Evolutionary conservation across 2,797 vertebrate species (phyloP), one percentile per base, ranked within the genome.

Genomic region (Hypotaenidia philippensis): DNA sequence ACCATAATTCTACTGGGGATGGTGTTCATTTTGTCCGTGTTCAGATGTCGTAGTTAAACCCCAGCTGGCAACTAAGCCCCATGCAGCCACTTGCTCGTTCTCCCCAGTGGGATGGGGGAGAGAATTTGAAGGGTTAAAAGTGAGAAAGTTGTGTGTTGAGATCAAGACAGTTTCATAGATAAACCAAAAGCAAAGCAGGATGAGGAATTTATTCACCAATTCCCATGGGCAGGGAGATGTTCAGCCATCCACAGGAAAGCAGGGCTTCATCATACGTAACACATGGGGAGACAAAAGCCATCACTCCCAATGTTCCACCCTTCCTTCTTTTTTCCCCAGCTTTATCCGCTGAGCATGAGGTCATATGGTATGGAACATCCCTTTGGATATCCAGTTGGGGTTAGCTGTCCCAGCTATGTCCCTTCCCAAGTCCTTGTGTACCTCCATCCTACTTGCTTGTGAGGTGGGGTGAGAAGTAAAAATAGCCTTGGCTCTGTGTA

Each of bases 181-280:
- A 32, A 40, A 29, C 34, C 31, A 34, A 50, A 59, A 69, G 44
- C 25, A 29, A 34, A 41, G 31, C 15, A 69, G 50, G 41, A 3
- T 14, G 27, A 29, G 64, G 53, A 15, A 29, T 59, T 29, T 4
- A 27, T 69, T 56, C 25, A 5, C 29, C 22, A 2, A 34, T 59
- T 59, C 41, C 61, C 27, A n/a, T 5, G 0, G 2, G 41, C 77
- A 66, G 41, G 32, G 52, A 56, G 27, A 20, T 45, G 75, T 29
- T 65, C n/a, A 45, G 60, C 15, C 40, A 45, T 55, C 20, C 5
- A 25, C 49, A 53, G 60, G 38, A 77, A 32, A 77, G 23, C 47
- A 32, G 25, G 41, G 14, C 70, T 57, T n/a, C 25, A 13, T 64
- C 25, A 18, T 1, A 0, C 1, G 1, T 77, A 41, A 41, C 1